These are phyloP conservation scores for Fistularia tabacaria DNA, from an alignment of 2,797 vertebrate genomes.

Conservation along the genomic window DNA sequence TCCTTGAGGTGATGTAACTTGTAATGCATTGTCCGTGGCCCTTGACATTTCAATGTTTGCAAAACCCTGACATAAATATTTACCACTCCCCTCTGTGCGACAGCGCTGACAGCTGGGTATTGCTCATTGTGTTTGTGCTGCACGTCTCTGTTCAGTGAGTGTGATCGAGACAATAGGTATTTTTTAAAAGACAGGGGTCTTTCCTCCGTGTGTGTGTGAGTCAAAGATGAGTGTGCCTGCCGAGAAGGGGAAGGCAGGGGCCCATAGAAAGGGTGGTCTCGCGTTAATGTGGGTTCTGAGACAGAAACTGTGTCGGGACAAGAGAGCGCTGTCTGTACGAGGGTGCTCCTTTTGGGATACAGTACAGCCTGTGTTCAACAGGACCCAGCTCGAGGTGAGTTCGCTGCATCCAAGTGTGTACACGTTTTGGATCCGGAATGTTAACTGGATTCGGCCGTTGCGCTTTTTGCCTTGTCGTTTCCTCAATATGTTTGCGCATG, in stretches of 20 bases:
- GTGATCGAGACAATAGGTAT: conserved; percentile 66
- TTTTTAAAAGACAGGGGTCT: conserved; percentile 57
- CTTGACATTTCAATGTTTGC: conserved; percentile 32
- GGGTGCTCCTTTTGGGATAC: conserved; percentile 36
- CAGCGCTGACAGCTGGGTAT: conserved; percentile 27
- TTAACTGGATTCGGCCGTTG: conserved; percentile 21
- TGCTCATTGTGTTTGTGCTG: conserved; percentile 45
- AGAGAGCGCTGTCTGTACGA: conserved; percentile 35
- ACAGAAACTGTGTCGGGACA: conserved; percentile 42
- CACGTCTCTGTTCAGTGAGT: conserved; percentile 18
- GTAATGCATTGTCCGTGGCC: conserved; percentile 8
- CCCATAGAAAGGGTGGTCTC: conserved; percentile 64
- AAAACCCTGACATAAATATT: conserved; percentile 6
- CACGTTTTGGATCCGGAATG: conserved; percentile 14
- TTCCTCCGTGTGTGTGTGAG: conserved; percentile 56
- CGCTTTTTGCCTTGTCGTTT: conserved; percentile 38
- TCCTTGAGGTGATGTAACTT: conserved; percentile 14
- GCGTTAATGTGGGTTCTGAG: conserved; percentile 40
- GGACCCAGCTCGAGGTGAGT: conserved; percentile 35
- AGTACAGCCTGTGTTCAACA: conserved; percentile 44
- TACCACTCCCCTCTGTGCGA: neutral
- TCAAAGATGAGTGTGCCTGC: conserved; percentile 70
- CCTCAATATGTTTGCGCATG: conserved; percentile 22
- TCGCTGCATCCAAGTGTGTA: conserved; percentile 12
- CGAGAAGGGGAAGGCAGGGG: conserved; percentile 64